A percentile compares a stretch with the other conserved stretches of the same genome.
Evolutionary conservation across 1,140 invertebrate genomes (phyloP).

Genomic region (Diabrotica virgifera): DNA sequence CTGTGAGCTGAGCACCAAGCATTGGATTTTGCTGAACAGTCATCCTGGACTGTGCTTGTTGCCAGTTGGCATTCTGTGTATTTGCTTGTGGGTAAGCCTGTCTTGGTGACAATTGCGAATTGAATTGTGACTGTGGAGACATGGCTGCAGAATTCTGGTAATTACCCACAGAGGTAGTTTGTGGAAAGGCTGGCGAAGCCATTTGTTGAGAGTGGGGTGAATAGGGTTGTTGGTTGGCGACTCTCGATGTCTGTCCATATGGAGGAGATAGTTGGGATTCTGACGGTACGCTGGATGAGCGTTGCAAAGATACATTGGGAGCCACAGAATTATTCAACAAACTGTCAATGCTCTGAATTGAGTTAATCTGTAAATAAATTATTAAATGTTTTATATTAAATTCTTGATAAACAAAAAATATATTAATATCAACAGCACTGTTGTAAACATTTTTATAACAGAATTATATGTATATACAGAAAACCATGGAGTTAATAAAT

Average conservation of each 20-base stretch:
- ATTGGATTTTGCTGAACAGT: conserved; percentile 70
- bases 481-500: no score
- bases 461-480: no score
- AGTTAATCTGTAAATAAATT: conserved; percentile 47
- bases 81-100: conserved; percentile 37
- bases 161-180: conserved; percentile 34
- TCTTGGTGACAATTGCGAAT: conserved; percentile 42
- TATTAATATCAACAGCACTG: no score
- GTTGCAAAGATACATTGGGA: conserved; percentile 73
- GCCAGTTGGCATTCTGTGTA: conserved; percentile 28
- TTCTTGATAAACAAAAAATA: no score
- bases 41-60: conserved; percentile 41
- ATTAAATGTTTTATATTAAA: not conserved
- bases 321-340: conserved; percentile 77
- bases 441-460: no score
- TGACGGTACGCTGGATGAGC: conserved; percentile 60
- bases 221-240: conserved; percentile 49
- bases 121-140: conserved; percentile 42
- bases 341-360: conserved; percentile 68
- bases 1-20: conserved; percentile 74
- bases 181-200: conserved; percentile 43
- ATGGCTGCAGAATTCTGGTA: conserved; percentile 37
- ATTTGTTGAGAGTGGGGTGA: conserved; percentile 50
- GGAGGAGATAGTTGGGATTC: conserved; percentile 70
- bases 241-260: conserved; percentile 49